Percentiles rank a stretch among this genome's conserved stretches.
Conservation (phyloP, 1,140 invertebrate genomes). For the Macrotrachela quadricornifera region DNA sequence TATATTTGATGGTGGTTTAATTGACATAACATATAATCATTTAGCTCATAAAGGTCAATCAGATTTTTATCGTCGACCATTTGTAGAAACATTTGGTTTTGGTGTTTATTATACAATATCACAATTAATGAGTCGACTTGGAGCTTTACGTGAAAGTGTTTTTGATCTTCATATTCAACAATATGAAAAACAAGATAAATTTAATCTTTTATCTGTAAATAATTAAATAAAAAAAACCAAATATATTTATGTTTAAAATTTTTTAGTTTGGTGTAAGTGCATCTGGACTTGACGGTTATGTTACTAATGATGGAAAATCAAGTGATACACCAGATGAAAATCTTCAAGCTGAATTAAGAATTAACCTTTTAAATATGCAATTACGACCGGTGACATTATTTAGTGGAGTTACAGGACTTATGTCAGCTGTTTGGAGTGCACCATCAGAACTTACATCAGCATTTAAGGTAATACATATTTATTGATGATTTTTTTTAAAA, state of each 20-base stretch:
- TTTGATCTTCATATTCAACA: too few species aligned
- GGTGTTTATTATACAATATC: too few species aligned
- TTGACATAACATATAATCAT: neutral
- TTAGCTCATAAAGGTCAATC: too few species aligned
- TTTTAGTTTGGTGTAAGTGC: constrained; percentile 55
- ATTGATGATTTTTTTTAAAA: neutral
- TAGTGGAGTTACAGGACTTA: constrained; percentile 54
- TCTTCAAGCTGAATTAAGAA: constrained; percentile 16
- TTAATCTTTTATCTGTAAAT: too few species aligned
- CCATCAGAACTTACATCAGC: constrained; percentile 51
- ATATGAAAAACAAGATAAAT: too few species aligned
- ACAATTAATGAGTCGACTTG: too few species aligned
- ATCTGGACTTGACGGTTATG: constrained; percentile 44
- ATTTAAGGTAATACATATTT: constrained; percentile 39
- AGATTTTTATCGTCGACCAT: too few species aligned
- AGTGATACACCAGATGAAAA: constrained; percentile 16
- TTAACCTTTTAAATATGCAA: constrained; percentile 51
- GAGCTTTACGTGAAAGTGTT: too few species aligned
- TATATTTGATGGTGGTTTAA: neutral
- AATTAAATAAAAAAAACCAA: too few species aligned
- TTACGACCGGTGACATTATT: constrained; percentile 64
- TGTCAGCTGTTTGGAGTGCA: constrained; percentile 59
- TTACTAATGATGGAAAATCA: constrained; percentile 24
- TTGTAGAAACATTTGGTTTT: too few species aligned
- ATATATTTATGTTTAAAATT: too few species aligned